phyloP scores from a whole-genome alignment of 2,888 invertebrate genomes.

The Ecdyonurus torrentis region DNA sequence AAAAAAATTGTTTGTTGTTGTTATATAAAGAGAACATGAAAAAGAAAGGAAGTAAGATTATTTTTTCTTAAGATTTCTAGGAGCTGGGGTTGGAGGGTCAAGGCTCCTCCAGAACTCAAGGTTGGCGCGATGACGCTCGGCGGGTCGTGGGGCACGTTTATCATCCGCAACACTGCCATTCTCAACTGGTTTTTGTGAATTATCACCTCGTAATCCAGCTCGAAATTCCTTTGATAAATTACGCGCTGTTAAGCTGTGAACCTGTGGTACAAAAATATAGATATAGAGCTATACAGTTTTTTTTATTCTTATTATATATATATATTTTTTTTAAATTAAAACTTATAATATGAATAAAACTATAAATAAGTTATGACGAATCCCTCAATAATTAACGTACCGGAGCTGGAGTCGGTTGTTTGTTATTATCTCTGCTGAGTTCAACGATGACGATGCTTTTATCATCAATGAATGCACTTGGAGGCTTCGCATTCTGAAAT shows the following conservation, averaged over 20 bases:
- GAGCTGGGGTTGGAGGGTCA: constrained; percentile 5
- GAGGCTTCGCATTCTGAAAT: no score
- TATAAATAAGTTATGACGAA: no score
- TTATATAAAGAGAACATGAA: no score
- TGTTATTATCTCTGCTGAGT: background rate
- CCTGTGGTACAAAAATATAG: constrained; percentile 20
- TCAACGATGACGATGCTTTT: background rate
- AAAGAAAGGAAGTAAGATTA: no score
- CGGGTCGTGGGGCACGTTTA: background rate
- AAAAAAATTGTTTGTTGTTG: no score
- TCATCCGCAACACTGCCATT: constrained; percentile 7
- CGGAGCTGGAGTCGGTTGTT: background rate
- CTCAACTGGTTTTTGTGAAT: constrained; percentile 12
- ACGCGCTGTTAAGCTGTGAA: constrained; percentile 64
- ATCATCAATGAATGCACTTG: background rate
- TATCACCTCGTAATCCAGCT: constrained; percentile 39
- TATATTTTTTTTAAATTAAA: no score
- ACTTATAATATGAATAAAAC: no score
- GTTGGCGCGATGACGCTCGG: background rate
- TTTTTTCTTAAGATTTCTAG: background rate
- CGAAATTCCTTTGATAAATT: constrained; percentile 59
- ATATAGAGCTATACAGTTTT: background rate
- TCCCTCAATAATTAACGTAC: background rate
- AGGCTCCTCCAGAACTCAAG: background rate
- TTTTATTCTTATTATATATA: background rate